Conservation (phyloP, 2,888 invertebrate species). For the Stegana nigrithorax region DNA sequence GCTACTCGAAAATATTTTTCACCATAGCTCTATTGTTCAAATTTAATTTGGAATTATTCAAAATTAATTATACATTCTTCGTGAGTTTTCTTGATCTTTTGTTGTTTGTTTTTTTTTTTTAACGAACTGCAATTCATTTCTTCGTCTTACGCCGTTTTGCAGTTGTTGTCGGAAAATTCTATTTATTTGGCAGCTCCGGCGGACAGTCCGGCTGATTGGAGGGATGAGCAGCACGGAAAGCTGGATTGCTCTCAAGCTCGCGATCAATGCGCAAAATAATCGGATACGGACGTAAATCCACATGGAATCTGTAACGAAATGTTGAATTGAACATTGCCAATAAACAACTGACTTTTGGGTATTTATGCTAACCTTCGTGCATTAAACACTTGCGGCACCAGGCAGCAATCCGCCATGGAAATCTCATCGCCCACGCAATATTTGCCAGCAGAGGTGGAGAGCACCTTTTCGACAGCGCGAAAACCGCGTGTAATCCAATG, state of each 20-base stretch:
- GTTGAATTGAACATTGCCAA: not conserved
- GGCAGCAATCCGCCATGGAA: slow-evolving; percentile 92
- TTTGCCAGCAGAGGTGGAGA: slow-evolving; percentile 86
- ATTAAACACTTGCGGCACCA: slow-evolving; percentile 96
- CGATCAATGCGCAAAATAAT: slow-evolving; percentile 88
- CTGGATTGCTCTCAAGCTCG: slow-evolving; percentile 87
- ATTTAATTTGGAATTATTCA: slow-evolving; percentile 30
- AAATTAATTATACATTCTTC: slow-evolving; percentile 26
- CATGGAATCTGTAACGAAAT: slow-evolving; percentile 80
- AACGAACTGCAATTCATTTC: slow-evolving; percentile 62
- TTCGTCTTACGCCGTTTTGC: slow-evolving; percentile 65
- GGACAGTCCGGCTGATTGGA: slow-evolving; percentile 95
- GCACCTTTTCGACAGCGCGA: slow-evolving; percentile 86
- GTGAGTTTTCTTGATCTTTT: slow-evolving; percentile 16
- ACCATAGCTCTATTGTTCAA: not conserved
- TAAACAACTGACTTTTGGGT: not conserved
- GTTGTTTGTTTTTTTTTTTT: slow-evolving; percentile 26
- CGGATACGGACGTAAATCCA: slow-evolving; percentile 90
- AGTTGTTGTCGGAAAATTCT: slow-evolving; percentile 66
- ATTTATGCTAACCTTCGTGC: slow-evolving; percentile 78
- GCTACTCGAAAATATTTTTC: no score
- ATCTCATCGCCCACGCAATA: slow-evolving; percentile 95
- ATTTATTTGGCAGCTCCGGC: slow-evolving; percentile 84
- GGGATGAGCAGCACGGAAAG: slow-evolving; percentile 92
- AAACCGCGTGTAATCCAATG: slow-evolving; percentile 94